A percentile compares a stretch with the other conserved stretches of the same genome.
Conservation (phyloP, 2,888 invertebrate species). For the Parthenolecanium corni region DNA sequence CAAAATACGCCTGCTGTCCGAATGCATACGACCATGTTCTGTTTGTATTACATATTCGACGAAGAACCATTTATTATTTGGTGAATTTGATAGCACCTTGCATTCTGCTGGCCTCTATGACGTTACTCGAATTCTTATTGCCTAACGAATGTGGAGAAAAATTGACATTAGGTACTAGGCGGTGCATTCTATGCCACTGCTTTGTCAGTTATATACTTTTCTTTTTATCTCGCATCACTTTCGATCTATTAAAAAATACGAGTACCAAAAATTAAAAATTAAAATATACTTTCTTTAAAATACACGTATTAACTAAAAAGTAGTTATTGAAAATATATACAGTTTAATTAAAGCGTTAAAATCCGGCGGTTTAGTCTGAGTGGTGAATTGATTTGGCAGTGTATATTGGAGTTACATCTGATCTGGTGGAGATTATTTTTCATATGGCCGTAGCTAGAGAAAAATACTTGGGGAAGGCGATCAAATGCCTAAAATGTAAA, state of each 20-base stretch:
- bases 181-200: background rate
- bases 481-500: too few relatives aligned
- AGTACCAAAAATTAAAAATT: too few relatives aligned
- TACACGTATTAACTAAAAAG: too few relatives aligned
- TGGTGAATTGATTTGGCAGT: too few relatives aligned
- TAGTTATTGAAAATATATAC: too few relatives aligned
- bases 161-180: slow-evolving; percentile 70
- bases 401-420: too few relatives aligned
- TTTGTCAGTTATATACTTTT: background rate
- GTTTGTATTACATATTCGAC: slow-evolving; percentile 89
- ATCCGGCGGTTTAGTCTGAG: too few relatives aligned
- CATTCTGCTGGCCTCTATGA: slow-evolving; percentile 96
- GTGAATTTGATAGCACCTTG: slow-evolving; percentile 99
- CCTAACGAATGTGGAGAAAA: slow-evolving; percentile 97
- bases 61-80: slow-evolving; percentile 95
- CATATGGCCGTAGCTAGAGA: too few relatives aligned
- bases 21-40: slow-evolving; percentile 91
- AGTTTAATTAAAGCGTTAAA: too few relatives aligned
- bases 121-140: slow-evolving; percentile 91
- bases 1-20: slow-evolving; percentile 85
- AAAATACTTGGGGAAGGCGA: too few relatives aligned
- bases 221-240: background rate
- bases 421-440: too few relatives aligned
- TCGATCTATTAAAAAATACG: background rate
- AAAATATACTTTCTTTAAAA: too few relatives aligned